Base-by-base conservation (phyloP, 1,140 invertebrate genomes). In the Vanessa atalanta region DNA sequence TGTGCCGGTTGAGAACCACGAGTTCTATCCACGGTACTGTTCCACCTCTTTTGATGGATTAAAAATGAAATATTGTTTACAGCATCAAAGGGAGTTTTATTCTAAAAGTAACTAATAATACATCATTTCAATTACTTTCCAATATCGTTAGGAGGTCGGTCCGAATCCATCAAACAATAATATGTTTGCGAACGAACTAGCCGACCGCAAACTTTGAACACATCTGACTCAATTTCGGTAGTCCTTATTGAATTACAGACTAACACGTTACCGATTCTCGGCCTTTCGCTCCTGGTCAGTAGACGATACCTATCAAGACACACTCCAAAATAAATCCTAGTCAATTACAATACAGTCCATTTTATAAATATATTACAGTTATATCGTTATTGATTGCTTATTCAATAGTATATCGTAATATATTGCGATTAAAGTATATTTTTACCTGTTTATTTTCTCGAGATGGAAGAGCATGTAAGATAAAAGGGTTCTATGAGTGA, bases 181-280 rank as follows among this genome's bases (percentile, higher is more conserved):
- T 85, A 88, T 91, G 84, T 90, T 88, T 87, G 83, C 78, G 76
- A 88, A 87, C 87, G 86, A 89, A 89, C 88, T 89, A 86, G 57
- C 57, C 57, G 26, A 69, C 84, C 85, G 80, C 86, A 88, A 86
- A 88, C 84, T 88, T 82, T 74, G 81, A 80, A 76, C 86, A 81
- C 88, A 89, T 91, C 84, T 83, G 83, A 91, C 83, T 91, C 86
- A 89, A 91, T 89, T 91, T 88, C 81, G 87, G 83, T 82, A 85
- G 82, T 83, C 89, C 84, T 91, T 89, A 89, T 89, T 89, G 83
- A 89, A 88, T 91, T 91, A 91, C 86, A 84, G 82, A 77, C 86
- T 82, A 83, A 85, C 88, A 89, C 86, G 83, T 90, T 88, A 86
- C 79, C 73, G 79, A 74, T 79, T 73, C 75, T 67, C 26, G 77